Evolutionary conservation across 2,797 vertebrate species (phyloP), one percentile per base, ranked within the genome.

Genomic region (Phylloscopus collybita): DNA sequence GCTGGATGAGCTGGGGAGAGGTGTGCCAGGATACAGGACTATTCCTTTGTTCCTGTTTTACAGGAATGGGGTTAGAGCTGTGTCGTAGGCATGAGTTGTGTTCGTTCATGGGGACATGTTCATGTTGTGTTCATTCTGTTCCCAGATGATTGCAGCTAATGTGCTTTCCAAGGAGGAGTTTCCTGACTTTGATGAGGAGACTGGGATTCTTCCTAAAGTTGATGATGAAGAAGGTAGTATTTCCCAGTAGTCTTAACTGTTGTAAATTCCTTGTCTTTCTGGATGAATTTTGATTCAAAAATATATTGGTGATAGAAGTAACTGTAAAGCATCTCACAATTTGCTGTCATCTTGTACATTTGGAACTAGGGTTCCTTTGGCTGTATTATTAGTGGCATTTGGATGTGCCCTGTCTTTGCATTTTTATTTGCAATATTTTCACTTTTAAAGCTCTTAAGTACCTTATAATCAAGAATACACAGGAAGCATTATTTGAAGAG

Each of bases 111-210:
- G 36, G 11, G 12, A 12, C 23, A 30, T 38, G 64, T 4, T 64
- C 18, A 42, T 3, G 5, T 22, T 67, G 69, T 40, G 2, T 90
- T 45, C 15, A 8, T 82, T 93, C 65, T 83, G 5, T 73, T 81
- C 57, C 69, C 95, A 99, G 99, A 99, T 99, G 99, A 99, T 99
- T 56, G 99, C 99, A 80, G 99, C 99, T 85, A 99, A 99, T 21
- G 99, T 99, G 25, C 98, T 99, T 85, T 99, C 99, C 76, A 99
- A 99, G 96, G 99, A 99, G 89, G 99, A 99, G 91, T 99, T 99
- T 95, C 99, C 99, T 38, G 99, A 99, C 97, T 99, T 99, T 26
- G 99, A 99, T 74, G 99, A 99, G 84, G 99, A 99, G 97, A 99
- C 99, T 0, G 99, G 99, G 16, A 99, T 99, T 94, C 98, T 99